phyloP scores from a whole-genome alignment of 2,113 vertebrate species.

The Rhea pennata region DNA sequence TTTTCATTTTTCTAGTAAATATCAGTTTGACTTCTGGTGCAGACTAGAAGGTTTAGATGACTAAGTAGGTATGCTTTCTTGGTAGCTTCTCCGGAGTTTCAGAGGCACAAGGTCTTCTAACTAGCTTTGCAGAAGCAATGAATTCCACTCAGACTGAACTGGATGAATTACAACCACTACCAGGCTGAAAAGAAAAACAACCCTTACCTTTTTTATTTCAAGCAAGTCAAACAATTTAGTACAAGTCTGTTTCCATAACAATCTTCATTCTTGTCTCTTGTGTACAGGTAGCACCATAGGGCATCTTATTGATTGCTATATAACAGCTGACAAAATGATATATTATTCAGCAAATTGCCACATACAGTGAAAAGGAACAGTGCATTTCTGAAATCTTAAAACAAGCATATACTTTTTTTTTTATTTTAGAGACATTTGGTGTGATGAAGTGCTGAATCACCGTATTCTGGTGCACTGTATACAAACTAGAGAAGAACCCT shows the following conservation, averaged over 20 bases:
- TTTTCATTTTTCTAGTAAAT: background rate
- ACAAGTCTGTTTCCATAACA: constrained; percentile 26
- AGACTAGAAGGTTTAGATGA: background rate
- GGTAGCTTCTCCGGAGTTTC: background rate
- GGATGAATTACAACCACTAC: constrained; percentile 24
- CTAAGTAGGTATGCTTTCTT: background rate
- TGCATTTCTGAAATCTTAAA: background rate
- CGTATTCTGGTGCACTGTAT: background rate
- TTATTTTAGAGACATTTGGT: background rate
- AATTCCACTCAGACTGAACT: constrained; percentile 18
- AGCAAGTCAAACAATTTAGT: background rate
- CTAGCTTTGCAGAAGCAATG: background rate
- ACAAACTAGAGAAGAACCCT: background rate
- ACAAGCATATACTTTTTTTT: background rate
- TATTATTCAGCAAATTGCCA: constrained; percentile 64
- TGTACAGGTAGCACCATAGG: background rate
- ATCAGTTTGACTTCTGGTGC: background rate
- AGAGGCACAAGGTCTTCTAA: background rate
- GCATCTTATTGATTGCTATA: constrained; percentile 48
- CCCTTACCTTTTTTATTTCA: constrained; percentile 35
- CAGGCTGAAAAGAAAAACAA: constrained; percentile 37
- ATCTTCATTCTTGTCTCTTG: constrained; percentile 7
- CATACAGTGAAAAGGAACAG: background rate
- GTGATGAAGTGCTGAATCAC: background rate
- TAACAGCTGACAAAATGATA: constrained; percentile 60